Evolutionary conservation across 2,888 invertebrate species (phyloP).

Genomic region (Coelinius sp.): DNA sequence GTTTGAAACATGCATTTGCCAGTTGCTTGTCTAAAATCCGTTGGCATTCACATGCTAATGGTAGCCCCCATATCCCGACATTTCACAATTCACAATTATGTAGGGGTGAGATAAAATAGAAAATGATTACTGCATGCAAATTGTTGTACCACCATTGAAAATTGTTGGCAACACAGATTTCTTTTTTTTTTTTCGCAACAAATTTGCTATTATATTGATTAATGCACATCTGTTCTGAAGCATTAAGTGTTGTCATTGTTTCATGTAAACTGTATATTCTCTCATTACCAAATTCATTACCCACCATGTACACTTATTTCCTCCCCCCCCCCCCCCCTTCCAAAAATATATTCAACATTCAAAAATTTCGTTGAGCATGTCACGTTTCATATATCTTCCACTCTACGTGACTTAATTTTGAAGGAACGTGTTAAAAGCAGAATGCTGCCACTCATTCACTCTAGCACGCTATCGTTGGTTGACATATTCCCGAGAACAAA

Average conservation of each 20-base stretch:
- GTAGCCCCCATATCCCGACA: background rate
- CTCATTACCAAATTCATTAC: constrained; percentile 11
- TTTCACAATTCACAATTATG: constrained; percentile 5
- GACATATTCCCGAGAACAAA: constrained; percentile 17
- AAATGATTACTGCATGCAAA: background rate
- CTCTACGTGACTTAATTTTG: constrained; percentile 22
- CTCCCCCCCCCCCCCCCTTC: no score
- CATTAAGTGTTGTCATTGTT: background rate
- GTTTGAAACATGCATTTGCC: background rate
- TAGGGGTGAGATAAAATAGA: background rate
- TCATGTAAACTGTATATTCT: background rate
- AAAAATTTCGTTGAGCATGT: constrained; percentile 22
- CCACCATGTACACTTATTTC: background rate
- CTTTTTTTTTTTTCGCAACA: background rate
- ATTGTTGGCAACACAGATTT: background rate
- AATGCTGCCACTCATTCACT: background rate
- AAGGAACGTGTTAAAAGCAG: constrained; percentile 22
- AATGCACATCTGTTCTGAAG: background rate
- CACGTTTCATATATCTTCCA: constrained; percentile 23
- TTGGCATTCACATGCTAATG: background rate
- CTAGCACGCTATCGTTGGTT: constrained; percentile 9
- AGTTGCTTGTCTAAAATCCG: constrained; percentile 5
- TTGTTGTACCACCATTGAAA: background rate
- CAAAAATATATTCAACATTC: background rate
- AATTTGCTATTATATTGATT: background rate